Evolutionary conservation across 2,888 invertebrate genomes (phyloP).

Genomic region (Ctenicera cuprea): DNA sequence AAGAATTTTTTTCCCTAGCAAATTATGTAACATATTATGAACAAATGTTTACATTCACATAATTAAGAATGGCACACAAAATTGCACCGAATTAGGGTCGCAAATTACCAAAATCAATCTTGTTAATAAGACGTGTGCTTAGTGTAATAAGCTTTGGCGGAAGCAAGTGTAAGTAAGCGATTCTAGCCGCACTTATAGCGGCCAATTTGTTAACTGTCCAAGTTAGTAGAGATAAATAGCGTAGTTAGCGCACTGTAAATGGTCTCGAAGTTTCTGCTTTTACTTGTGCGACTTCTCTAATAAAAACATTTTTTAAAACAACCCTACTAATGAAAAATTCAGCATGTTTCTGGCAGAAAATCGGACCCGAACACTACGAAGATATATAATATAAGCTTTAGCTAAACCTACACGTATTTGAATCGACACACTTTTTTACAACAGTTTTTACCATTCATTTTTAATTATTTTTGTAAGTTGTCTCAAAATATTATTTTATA

Average conservation of each 20-base stretch:
- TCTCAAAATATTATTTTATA: no score
- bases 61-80: slow-evolving; percentile 62
- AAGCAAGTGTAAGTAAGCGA: slow-evolving; percentile 69
- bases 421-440: no score
- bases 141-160: slow-evolving; percentile 66
- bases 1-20: no score
- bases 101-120: slow-evolving; percentile 68
- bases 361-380: not conserved
- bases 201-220: slow-evolving; percentile 70
- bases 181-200: slow-evolving; percentile 66
- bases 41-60: slow-evolving; percentile 53
- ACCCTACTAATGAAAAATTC: slow-evolving; percentile 26
- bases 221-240: slow-evolving; percentile 68
- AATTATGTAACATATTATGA: not conserved
- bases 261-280: slow-evolving; percentile 56
- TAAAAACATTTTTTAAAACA: slow-evolving; percentile 48
- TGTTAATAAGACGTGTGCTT: slow-evolving; percentile 69
- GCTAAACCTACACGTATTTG: no score
- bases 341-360: not conserved
- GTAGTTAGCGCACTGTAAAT: slow-evolving; percentile 61
- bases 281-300: slow-evolving; percentile 51
- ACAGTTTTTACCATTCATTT: no score
- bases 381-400: no score
- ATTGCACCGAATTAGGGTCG: slow-evolving; percentile 62
- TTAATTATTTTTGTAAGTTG: no score